phyloP scores from a whole-genome alignment of 2,113 vertebrate genomes.

The Boulengeromyrus knoepffleri region DNA sequence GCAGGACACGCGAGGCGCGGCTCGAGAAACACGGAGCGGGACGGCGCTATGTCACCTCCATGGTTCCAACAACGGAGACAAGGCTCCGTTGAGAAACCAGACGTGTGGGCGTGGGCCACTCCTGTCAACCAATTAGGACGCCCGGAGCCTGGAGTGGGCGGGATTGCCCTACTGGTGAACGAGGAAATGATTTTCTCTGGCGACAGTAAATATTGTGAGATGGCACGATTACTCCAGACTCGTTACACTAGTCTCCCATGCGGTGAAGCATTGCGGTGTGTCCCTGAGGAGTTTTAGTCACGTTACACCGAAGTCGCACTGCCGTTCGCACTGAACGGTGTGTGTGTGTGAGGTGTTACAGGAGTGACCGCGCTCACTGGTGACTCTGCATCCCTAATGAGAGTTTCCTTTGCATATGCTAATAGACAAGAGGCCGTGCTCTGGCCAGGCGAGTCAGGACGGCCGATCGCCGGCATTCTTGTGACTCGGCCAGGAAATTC shows the following conservation, averaged over 20 bases:
- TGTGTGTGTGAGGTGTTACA: background rate
- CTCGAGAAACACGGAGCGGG: background rate
- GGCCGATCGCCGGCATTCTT: background rate
- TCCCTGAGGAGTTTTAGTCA: background rate
- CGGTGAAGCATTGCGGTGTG: background rate
- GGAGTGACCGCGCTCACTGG: background rate
- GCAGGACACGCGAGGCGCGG: background rate
- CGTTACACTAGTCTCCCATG: background rate
- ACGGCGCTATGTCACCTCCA: background rate
- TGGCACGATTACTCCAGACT: background rate
- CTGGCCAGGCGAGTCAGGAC: background rate
- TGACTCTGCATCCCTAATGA: background rate
- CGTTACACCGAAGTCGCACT: background rate
- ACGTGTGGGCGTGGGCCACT: background rate
- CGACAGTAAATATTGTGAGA: background rate
- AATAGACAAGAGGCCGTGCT: background rate
- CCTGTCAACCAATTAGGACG: background rate
- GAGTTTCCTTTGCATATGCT: background rate
- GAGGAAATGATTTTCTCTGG: conserved; percentile 3
- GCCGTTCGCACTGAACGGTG: background rate
- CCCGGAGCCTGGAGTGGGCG: background rate
- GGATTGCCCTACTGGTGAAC: background rate
- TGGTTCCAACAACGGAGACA: background rate
- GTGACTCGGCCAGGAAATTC: background rate
- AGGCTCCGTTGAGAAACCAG: background rate